Evolutionary conservation across 1,140 invertebrate species (phyloP).

Genomic region (Apis florea): DNA sequence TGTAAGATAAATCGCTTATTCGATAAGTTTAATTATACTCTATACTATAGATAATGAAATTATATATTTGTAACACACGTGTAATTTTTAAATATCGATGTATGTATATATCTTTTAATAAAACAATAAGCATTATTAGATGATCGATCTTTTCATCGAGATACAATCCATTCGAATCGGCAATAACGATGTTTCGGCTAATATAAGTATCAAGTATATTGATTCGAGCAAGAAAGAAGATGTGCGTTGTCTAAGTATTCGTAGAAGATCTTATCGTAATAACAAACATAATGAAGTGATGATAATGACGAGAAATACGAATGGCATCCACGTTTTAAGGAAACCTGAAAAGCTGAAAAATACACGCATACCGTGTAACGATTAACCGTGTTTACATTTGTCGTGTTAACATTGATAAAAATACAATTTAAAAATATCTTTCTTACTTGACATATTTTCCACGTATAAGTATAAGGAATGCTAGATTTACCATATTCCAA

Average conservation of each 20-base stretch:
- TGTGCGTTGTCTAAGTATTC: no score
- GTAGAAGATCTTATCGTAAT: not conserved
- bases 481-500: constrained; percentile 97
- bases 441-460: constrained; percentile 92
- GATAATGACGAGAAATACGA: constrained; percentile 83
- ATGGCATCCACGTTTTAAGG: constrained; percentile 94
- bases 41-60: not conserved
- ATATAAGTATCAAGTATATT: no score
- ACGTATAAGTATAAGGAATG: constrained; percentile 88
- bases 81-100: not conserved
- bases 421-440: not conserved
- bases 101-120: constrained; percentile 11
- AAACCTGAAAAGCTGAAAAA: constrained; percentile 86
- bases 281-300: constrained; percentile 15
- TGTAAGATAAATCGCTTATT: not conserved
- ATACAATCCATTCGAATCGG: no score
- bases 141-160: not conserved
- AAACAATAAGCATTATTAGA: not conserved
- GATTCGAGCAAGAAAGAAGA: no score
- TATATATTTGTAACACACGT: constrained; percentile 27
- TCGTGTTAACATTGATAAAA: no score
- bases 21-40: constrained; percentile 5
- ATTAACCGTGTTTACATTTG: no score
- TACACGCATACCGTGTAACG: constrained; percentile 54
- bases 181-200: no score